Base-by-base conservation (phyloP, 2,888 invertebrate species). In the Brachypterus glaber region DNA sequence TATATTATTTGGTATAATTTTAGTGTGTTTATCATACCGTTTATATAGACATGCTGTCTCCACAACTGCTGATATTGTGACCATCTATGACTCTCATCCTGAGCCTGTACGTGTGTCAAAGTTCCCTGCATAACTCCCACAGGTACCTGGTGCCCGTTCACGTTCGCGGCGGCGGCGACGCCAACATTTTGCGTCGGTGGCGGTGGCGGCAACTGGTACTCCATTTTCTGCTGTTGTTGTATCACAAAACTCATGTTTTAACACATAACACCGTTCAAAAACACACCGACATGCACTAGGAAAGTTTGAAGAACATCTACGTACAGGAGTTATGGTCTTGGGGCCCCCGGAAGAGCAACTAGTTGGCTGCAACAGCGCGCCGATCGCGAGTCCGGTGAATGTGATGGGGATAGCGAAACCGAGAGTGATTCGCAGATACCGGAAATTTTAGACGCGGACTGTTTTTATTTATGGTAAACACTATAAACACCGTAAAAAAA, bases 31-130 rank as follows among this genome's bases (percentile, higher is more conserved):
- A 53, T 68, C 74, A 71, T 78, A 82, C 81, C 81, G 67, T 82
- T 82, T 67, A 82, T 79, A 63, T 82, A 81, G 62, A 82, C 81
- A 63, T 82, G 82, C 65, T 83, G 83, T 55, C 82, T 71, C 82
- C 82, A 83, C 50, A 83, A 74, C 64, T 83, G 83, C 53, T 76
- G 76, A 63, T 82, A 82, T 69, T 82, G 82, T 52, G 74, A 74
- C 82, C 82, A 82, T 43, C 74, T 56, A 38, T 64, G 63, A 12
- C 61, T 72, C 39, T 73, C 70, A 53, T 73, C 70, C 57, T 74
- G 73, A 62, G 75, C 71, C 57, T 76, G 75, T 51, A 75, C 70
- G 67, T 76, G 76, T 39, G 75, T 74, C 56, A 76, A 72, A 55
- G 77, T 75, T 49, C 75, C 76, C 58, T 77, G 74, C 55, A 77